Percentiles rank a stretch among this genome's conserved stretches.
Evolutionary conservation across 1,140 invertebrate species (phyloP).

Genomic region (Bradysia coprophila): DNA sequence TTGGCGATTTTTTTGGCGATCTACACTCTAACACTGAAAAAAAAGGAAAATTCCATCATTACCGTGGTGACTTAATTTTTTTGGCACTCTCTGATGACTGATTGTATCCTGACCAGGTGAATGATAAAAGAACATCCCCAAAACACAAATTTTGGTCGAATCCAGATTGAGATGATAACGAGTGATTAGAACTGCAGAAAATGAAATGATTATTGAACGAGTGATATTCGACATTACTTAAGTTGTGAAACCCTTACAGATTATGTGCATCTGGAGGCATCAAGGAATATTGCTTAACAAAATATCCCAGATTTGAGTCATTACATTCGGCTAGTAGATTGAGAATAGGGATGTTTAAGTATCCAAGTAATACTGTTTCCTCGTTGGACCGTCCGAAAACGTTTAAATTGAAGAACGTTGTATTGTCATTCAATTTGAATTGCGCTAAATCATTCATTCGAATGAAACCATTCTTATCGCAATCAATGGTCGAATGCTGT

Average conservation of each 20-base stretch:
- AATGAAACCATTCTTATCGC: slow-evolving; percentile 41
- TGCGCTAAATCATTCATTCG: slow-evolving; percentile 45
- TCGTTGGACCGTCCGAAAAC: slow-evolving; percentile 43
- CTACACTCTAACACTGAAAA: not conserved
- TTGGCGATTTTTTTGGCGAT: slow-evolving; percentile 12
- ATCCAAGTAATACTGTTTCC: slow-evolving; percentile 48
- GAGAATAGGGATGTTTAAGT: slow-evolving; percentile 59
- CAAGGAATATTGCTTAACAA: slow-evolving; percentile 52
- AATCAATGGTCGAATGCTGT: slow-evolving; percentile 22
- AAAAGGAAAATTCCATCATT: too few species aligned
- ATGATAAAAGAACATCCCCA: slow-evolving; percentile 73
- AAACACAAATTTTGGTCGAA: slow-evolving; percentile 81
- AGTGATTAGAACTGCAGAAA: slow-evolving; percentile 35
- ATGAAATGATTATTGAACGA: slow-evolving; percentile 2
- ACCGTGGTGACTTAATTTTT: too few species aligned
- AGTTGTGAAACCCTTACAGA: slow-evolving; percentile 24
- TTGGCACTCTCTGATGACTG: not conserved
- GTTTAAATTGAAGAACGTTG: slow-evolving; percentile 64
- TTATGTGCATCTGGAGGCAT: slow-evolving; percentile 47
- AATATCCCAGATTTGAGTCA: slow-evolving; percentile 59
- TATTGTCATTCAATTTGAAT: slow-evolving; percentile 46
- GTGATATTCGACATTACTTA: not conserved
- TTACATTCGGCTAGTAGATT: slow-evolving; percentile 60
- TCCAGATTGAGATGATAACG: slow-evolving; percentile 53
- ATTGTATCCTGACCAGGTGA: slow-evolving; percentile 37